Evolutionary conservation across 2,113 vertebrate species (phyloP).

Genomic region (Clarias batrachus): DNA sequence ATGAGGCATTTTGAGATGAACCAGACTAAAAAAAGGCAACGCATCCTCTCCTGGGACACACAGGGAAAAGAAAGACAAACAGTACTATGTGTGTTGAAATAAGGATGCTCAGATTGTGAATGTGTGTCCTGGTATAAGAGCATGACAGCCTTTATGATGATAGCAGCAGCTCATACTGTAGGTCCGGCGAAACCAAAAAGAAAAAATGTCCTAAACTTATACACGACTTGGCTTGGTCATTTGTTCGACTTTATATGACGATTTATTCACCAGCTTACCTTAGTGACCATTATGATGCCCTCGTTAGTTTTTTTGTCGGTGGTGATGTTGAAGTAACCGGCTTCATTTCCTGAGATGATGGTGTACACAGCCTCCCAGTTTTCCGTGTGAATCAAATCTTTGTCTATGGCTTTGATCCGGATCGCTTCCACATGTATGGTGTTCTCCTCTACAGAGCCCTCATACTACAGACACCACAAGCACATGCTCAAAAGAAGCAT

Average conservation of each 20-base stretch:
- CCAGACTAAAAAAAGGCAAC: background rate
- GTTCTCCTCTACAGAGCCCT: constrained; percentile 84
- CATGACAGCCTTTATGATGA: background rate
- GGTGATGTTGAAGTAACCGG: constrained; percentile 80
- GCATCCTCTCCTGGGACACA: background rate
- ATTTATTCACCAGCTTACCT: constrained; percentile 73
- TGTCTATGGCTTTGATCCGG: constrained; percentile 80
- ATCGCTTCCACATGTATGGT: constrained; percentile 77
- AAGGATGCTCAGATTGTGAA: background rate
- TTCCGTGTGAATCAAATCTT: constrained; percentile 79
- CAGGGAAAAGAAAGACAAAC: background rate
- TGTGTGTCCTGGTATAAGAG: background rate
- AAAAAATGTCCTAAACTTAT: background rate
- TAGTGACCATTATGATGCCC: constrained; percentile 82
- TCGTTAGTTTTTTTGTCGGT: constrained; percentile 86
- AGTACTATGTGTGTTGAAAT: background rate
- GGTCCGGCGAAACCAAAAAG: background rate
- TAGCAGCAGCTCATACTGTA: background rate
- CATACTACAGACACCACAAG: constrained; percentile 72
- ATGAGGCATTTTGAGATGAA: background rate
- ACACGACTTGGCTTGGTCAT: background rate
- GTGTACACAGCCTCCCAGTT: constrained; percentile 86
- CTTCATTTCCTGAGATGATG: constrained; percentile 87
- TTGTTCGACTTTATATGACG: background rate
- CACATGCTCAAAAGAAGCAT: background rate